These are phyloP conservation scores for Cephalopholis sonnerati DNA, from an alignment of 2,113 vertebrate species.

Conservation along the genomic window DNA sequence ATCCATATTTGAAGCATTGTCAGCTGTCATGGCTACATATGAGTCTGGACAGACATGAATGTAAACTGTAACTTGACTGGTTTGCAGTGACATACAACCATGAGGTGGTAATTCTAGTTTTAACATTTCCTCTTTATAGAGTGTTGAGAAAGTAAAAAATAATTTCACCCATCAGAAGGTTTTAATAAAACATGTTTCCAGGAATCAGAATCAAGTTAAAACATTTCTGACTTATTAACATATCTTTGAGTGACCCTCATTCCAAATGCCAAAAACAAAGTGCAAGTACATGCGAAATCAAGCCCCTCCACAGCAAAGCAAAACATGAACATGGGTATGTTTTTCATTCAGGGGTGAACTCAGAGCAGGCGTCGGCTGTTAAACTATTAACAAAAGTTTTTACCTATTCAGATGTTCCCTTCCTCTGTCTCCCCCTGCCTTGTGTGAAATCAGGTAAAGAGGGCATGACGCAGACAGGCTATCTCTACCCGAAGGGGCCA, in stretches of 20 bases:
- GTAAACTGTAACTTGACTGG: neutral
- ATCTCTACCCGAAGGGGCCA: slow-evolving; percentile 41
- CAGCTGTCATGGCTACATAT: too few relatives aligned
- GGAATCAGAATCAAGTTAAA: neutral
- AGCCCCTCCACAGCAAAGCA: neutral
- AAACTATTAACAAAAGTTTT: slow-evolving; percentile 31
- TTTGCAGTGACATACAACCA: too few relatives aligned
- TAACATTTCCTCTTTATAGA: neutral
- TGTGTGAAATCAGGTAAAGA: slow-evolving; percentile 54
- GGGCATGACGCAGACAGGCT: slow-evolving; percentile 50
- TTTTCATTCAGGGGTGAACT: slow-evolving; percentile 11
- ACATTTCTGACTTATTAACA: slow-evolving; percentile 21
- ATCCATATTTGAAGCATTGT: too few relatives aligned
- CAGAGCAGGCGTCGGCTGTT: neutral
- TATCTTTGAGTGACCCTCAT: neutral
- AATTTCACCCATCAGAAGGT: neutral
- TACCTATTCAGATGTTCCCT: slow-evolving; percentile 24
- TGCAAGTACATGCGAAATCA: neutral
- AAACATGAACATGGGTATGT: neutral
- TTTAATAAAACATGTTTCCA: neutral
- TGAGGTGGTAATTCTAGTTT: neutral
- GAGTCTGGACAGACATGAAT: neutral
- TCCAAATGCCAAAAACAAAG: slow-evolving; percentile 3
- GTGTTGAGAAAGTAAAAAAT: neutral
- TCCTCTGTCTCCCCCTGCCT: neutral